These are phyloP conservation scores for Mythimna loreyi DNA, from an alignment of 2,888 invertebrate species.

Conservation along the genomic window DNA sequence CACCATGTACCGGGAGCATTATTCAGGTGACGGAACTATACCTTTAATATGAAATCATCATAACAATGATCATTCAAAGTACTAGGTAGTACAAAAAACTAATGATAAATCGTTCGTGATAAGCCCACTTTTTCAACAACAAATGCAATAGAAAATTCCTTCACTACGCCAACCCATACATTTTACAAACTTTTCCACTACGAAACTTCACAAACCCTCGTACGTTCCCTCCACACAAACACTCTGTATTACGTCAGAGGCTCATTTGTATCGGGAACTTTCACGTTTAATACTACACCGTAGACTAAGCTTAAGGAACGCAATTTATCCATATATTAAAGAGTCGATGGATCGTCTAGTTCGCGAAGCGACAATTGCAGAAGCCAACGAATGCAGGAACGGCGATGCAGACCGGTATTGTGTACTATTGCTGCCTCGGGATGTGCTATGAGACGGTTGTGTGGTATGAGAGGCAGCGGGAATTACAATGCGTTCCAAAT, in stretches of 20 bases:
- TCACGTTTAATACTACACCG: slow-evolving; percentile 49
- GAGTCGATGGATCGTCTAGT: slow-evolving; percentile 62
- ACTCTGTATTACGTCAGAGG: slow-evolving; percentile 17
- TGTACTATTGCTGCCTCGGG: slow-evolving; percentile 77
- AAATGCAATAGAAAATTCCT: slow-evolving; percentile 8
- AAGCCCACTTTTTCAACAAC: background rate
- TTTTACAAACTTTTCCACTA: slow-evolving; percentile 19
- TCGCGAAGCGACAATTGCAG: slow-evolving; percentile 76
- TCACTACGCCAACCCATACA: slow-evolving; percentile 1
- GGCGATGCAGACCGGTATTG: slow-evolving; percentile 74
- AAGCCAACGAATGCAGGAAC: slow-evolving; percentile 76
- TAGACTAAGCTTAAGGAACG: slow-evolving; percentile 61
- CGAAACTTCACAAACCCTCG: background rate
- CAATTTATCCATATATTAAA: slow-evolving; percentile 72
- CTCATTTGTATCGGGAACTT: slow-evolving; percentile 42
- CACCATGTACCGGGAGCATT: no score
- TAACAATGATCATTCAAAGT: background rate
- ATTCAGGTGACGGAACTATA: no score
- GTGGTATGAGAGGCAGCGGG: slow-evolving; percentile 60
- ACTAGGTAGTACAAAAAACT: background rate
- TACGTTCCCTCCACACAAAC: slow-evolving; percentile 21
- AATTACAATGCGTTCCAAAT: no score
- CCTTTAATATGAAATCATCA: no score
- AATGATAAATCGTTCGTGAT: background rate
- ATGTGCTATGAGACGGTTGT: slow-evolving; percentile 59